Conservation (phyloP, 1,140 invertebrate species). For the Ylistrum balloti region DNA sequence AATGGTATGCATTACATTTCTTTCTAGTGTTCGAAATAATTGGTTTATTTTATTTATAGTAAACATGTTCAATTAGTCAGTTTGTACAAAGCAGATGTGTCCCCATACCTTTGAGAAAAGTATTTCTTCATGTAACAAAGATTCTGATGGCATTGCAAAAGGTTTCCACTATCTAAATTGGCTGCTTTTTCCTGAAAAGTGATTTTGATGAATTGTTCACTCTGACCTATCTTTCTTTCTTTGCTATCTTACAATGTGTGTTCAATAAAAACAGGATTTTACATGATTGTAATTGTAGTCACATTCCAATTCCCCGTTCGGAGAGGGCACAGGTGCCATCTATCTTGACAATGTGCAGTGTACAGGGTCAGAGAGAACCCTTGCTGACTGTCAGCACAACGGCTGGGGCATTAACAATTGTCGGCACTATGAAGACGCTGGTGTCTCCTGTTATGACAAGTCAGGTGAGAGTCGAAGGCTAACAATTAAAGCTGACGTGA, state of each 20-base stretch:
- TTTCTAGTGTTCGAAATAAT: too few relatives aligned
- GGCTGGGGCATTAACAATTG: slow-evolving; percentile 74
- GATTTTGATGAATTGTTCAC: slow-evolving; percentile 38
- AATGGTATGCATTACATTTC: too few relatives aligned
- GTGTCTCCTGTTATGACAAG: slow-evolving; percentile 71
- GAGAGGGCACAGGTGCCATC: slow-evolving; percentile 82
- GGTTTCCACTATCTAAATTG: too few relatives aligned
- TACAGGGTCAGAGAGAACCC: slow-evolving; percentile 69
- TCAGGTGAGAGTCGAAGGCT: slow-evolving; percentile 59
- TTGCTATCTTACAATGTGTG: background rate
- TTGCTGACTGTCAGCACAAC: slow-evolving; percentile 69
- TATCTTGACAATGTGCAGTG: slow-evolving; percentile 88
- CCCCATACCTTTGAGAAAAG: too few relatives aligned
- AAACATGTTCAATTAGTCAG: too few relatives aligned
- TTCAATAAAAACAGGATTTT: background rate
- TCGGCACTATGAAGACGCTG: slow-evolving; percentile 72
- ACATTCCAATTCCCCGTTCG: slow-evolving; percentile 67
- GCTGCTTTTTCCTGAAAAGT: slow-evolving; percentile 41
- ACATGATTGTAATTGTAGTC: slow-evolving; percentile 60
- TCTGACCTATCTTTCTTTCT: background rate
- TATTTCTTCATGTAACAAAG: too few relatives aligned
- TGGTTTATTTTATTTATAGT: too few relatives aligned
- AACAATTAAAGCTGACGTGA: too few relatives aligned
- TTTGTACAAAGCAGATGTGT: too few relatives aligned
- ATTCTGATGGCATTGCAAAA: too few relatives aligned